phyloP scores from a whole-genome alignment of 2,113 vertebrate genomes.

The Psammodynastes pulverulentus region DNA sequence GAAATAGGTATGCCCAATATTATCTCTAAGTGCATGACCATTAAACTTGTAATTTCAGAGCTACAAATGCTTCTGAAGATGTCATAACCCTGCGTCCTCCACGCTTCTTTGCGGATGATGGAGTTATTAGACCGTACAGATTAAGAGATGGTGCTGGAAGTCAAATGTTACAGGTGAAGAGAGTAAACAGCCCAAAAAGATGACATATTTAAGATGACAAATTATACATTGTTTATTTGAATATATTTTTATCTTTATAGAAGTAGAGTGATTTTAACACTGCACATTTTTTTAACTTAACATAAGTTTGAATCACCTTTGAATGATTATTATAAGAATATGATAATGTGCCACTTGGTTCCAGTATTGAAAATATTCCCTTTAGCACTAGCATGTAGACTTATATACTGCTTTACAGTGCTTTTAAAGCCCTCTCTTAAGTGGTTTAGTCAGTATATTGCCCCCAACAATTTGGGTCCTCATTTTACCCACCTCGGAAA shows the following conservation, averaged over 20 bases:
- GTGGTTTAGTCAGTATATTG: too few relatives aligned
- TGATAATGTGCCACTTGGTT: not conserved
- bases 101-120: slow-evolving; percentile 92
- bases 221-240: not conserved
- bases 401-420: too few relatives aligned
- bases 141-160: slow-evolving; percentile 89
- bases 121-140: slow-evolving; percentile 93
- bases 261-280: not conserved
- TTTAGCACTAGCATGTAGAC: not conserved
- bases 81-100: slow-evolving; percentile 87
- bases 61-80: slow-evolving; percentile 87
- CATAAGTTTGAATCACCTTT: slow-evolving; percentile 41
- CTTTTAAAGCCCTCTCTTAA: too few relatives aligned
- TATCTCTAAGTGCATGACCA: not conserved
- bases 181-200: slow-evolving; percentile 20
- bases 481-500: too few relatives aligned
- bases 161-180: slow-evolving; percentile 93
- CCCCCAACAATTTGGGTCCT: too few relatives aligned
- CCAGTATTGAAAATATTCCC: not conserved
- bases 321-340: slow-evolving; percentile 40
- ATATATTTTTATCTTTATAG: not conserved
- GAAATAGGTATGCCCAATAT: not conserved
- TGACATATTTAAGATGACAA: not conserved
- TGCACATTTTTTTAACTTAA: slow-evolving; percentile 40
- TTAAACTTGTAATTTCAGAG: slow-evolving; percentile 68